Evolutionary conservation across 64 coral and sea anemone species (phyloP).

Genomic region (Platygyra sinensis): DNA sequence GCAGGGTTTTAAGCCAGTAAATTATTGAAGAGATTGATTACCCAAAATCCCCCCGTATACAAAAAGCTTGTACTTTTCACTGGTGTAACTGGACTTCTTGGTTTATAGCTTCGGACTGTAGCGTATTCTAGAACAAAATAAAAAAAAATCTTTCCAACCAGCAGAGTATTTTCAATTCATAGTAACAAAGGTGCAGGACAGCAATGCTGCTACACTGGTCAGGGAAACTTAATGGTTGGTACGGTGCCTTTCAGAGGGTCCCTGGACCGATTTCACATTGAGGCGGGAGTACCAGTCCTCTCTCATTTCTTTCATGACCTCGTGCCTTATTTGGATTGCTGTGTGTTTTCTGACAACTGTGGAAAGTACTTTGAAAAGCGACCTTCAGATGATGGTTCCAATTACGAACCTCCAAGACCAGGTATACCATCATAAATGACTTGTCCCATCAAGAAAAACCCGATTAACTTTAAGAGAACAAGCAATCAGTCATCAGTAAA

Average conservation of each 20-base stretch:
- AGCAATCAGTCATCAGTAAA: too few species aligned
- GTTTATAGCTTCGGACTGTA: too few species aligned
- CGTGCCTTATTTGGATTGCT: conserved; percentile 77
- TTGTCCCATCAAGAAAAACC: not conserved
- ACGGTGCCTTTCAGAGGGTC: conserved; percentile 63
- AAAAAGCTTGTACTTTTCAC: too few species aligned
- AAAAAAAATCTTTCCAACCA: too few species aligned
- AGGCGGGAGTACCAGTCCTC: conserved; percentile 38
- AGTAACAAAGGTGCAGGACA: conserved; percentile 69
- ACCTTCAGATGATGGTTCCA: conserved; percentile 55
- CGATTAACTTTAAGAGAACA: too few species aligned
- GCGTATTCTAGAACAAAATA: too few species aligned
- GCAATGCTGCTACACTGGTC: conserved; percentile 72
- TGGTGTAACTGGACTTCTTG: too few species aligned
- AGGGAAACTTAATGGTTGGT: conserved; percentile 69
- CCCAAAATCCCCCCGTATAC: too few species aligned
- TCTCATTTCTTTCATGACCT: conserved; percentile 81
- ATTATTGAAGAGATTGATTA: too few species aligned
- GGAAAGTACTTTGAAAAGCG: conserved; percentile 51
- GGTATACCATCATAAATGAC: not conserved
- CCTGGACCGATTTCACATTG: conserved; percentile 55
- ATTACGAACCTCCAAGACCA: conserved; percentile 52
- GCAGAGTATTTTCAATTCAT: not conserved
- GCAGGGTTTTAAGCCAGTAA: too few species aligned
- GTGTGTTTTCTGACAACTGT: conserved; percentile 34